These are phyloP conservation scores for Apamea crenata DNA, from an alignment of 2,888 invertebrate genomes.

Conservation along the genomic window DNA sequence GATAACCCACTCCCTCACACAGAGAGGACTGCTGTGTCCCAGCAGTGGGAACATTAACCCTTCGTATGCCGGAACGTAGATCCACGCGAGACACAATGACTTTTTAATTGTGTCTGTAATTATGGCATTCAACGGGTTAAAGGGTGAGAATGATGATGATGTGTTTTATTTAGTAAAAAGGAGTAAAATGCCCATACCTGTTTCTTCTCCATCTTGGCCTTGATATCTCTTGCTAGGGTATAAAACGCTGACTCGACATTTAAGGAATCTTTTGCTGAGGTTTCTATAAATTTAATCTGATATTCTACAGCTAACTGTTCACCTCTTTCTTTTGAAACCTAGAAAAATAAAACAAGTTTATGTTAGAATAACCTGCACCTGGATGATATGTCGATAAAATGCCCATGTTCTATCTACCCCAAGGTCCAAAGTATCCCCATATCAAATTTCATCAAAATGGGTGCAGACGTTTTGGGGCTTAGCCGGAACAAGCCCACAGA, in stretches of 20 bases:
- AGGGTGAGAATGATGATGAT: not conserved
- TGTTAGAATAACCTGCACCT: not conserved
- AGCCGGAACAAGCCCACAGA: no score
- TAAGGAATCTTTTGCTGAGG: slow-evolving; percentile 99
- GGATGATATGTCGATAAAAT: not conserved
- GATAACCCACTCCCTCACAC: not conserved
- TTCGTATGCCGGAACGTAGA: no score
- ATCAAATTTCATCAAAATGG: not conserved
- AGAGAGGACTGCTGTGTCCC: not conserved
- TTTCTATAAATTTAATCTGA: slow-evolving; percentile 99
- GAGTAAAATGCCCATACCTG: slow-evolving; percentile 91
- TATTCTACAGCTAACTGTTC: slow-evolving; percentile 99
- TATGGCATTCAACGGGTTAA: no score
- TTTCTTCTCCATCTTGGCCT: slow-evolving; percentile 99
- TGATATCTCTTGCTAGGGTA: slow-evolving; percentile 99
- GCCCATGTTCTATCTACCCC: not conserved
- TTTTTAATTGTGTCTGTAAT: no score
- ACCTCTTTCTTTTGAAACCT: slow-evolving; percentile 98
- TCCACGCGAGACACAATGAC: no score
- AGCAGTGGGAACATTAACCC: not conserved
- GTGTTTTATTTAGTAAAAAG: not conserved
- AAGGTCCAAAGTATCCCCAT: not conserved
- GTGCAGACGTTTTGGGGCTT: not conserved
- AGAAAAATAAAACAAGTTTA: slow-evolving; percentile 55
- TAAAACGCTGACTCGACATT: slow-evolving; percentile 99